phyloP scores from a whole-genome alignment of 1,140 invertebrate species.

The Drosophila subobscura region DNA sequence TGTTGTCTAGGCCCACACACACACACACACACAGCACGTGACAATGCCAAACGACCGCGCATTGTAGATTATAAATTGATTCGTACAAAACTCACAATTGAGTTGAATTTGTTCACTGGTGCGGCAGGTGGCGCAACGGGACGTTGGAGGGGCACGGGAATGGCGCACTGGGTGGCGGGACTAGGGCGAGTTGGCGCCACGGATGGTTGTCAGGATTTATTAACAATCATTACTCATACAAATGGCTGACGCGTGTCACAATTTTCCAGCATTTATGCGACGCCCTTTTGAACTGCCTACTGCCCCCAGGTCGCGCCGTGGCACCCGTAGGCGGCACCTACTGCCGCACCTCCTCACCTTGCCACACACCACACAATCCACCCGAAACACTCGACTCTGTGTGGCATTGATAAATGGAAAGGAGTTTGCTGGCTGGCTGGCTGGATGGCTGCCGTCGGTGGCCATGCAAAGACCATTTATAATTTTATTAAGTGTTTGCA shows the following conservation, averaged over 20 bases:
- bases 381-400: slow-evolving; percentile 40
- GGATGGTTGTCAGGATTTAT: slow-evolving; percentile 66
- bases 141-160: slow-evolving; percentile 6
- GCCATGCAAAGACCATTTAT: slow-evolving; percentile 79
- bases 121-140: slow-evolving; percentile 41
- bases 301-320: slow-evolving; percentile 27
- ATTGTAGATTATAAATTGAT: slow-evolving; percentile 79
- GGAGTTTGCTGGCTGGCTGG: slow-evolving; percentile 42
- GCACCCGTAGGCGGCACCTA: slow-evolving; percentile 16
- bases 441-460: slow-evolving; percentile 26
- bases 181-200: background rate
- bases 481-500: slow-evolving; percentile 82
- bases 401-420: slow-evolving; percentile 76
- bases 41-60: slow-evolving; percentile 64
- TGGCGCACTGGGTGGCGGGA: background rate
- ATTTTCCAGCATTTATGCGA: slow-evolving; percentile 80
- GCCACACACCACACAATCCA: slow-evolving; percentile 11
- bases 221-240: slow-evolving; percentile 82
- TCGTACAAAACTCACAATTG: slow-evolving; percentile 79
- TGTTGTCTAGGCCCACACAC: slow-evolving; percentile 41
- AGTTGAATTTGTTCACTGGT: slow-evolving; percentile 70
- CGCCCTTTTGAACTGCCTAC: slow-evolving; percentile 72
- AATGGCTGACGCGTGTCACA: slow-evolving; percentile 81
- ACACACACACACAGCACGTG: slow-evolving; percentile 48
- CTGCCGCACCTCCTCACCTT: background rate